A percentile compares a stretch with the other conserved stretches of the same genome.
Conservation (phyloP, 1,140 invertebrate species). For the Ceratosolen fusciceps region DNA sequence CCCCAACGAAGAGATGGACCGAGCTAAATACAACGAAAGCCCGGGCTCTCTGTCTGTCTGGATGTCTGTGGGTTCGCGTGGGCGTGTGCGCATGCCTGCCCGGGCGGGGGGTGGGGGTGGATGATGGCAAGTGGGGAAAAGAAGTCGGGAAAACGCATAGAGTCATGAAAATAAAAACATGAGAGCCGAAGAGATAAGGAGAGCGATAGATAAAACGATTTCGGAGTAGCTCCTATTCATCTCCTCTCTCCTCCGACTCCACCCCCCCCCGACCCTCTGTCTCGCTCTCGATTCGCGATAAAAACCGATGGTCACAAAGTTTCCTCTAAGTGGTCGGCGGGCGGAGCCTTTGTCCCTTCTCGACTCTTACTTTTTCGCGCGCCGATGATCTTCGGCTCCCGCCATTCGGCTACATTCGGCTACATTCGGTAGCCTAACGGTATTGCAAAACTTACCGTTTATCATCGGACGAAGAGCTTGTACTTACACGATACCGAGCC, state of each 20-base stretch:
- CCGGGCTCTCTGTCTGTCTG: too few relatives aligned
- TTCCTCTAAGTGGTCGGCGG: constrained; percentile 2
- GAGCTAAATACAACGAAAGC: neutral
- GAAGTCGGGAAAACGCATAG: too few relatives aligned
- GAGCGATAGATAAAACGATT: constrained; percentile 30
- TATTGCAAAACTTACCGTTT: neutral
- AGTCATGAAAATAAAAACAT: constrained; percentile 17
- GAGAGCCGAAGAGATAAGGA: constrained; percentile 37
- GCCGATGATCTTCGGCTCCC: neutral
- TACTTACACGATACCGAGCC: neutral
- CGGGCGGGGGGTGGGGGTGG: neutral
- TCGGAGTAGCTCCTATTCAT: neutral
- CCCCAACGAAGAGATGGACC: neutral
- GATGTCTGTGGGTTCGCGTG: too few relatives aligned
- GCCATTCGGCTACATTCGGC: neutral
- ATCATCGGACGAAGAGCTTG: neutral
- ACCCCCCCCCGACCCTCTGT: neutral
- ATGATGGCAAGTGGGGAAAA: neutral
- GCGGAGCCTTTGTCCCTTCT: neutral
- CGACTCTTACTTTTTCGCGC: neutral
- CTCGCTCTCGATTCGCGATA: neutral
- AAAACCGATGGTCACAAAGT: constrained; percentile 11
- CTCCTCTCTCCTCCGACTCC: too few relatives aligned
- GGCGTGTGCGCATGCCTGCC: too few relatives aligned
- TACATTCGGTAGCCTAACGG: neutral